A percentile compares a stretch with the other conserved stretches of the same genome.
Conservation (phyloP, 2,113 vertebrate genomes). For the Hystrix cristata region DNA sequence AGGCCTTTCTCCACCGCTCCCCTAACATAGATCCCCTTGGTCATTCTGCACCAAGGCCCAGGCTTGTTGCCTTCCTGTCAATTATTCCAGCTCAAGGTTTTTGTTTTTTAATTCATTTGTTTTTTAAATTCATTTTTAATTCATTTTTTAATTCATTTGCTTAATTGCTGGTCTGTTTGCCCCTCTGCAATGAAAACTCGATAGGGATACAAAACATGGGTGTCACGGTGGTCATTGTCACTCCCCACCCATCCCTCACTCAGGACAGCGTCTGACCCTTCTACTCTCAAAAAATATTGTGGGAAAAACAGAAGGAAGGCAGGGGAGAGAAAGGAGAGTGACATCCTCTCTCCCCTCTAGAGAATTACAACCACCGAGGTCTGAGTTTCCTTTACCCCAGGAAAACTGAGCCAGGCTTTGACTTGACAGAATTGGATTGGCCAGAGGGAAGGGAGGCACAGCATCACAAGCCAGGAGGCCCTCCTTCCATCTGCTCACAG, state of each 20-base stretch:
- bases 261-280: background rate
- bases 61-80: background rate
- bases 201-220: fast-evolving
- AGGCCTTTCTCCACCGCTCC: background rate
- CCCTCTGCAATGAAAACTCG: background rate
- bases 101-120: background rate
- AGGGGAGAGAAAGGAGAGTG: background rate
- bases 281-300: background rate
- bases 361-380: background rate
- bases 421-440: background rate
- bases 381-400: background rate
- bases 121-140: background rate
- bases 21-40: background rate
- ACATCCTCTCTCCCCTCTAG: background rate
- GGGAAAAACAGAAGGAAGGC: background rate
- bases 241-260: background rate
- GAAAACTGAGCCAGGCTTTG: background rate
- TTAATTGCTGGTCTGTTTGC: background rate
- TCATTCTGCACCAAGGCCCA: background rate
- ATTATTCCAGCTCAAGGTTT: background rate
- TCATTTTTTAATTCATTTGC: background rate
- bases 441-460: background rate
- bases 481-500: background rate
- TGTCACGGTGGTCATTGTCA: background rate
- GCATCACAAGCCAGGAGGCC: background rate